These are phyloP conservation scores for Mormyrops boulengeri DNA, from an alignment of 2,797 vertebrate species.

Conservation along the genomic window DNA sequence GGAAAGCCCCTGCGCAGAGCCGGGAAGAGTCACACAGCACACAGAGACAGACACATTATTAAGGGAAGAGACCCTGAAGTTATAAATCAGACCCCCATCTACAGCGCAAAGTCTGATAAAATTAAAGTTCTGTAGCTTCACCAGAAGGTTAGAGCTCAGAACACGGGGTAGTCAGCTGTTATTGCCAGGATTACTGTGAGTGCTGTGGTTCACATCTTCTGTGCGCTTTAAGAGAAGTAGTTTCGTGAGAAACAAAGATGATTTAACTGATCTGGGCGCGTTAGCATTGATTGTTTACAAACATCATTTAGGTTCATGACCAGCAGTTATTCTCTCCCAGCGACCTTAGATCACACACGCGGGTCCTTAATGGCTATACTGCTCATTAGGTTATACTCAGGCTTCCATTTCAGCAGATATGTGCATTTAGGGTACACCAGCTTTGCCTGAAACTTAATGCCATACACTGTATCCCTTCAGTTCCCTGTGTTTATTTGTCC, in stretches of 20 bases:
- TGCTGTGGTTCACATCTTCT: not conserved
- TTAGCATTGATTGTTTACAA: not conserved
- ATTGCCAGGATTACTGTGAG: not conserved
- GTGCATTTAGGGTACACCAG: not conserved
- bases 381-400: not conserved
- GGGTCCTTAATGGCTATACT: not conserved
- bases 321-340: not conserved
- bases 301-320: not conserved
- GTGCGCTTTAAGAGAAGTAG: not conserved
- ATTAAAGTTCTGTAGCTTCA: not conserved
- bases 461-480: not conserved
- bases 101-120: not conserved
- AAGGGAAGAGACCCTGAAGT: not conserved
- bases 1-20: not conserved
- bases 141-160: not conserved
- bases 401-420: not conserved
- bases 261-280: not conserved
- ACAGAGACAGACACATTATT: not conserved
- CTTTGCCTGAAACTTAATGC: not conserved
- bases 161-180: not conserved
- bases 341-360: not conserved
- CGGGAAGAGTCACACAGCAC: not conserved
- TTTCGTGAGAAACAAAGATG: not conserved
- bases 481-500: not conserved
- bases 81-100: not conserved